Conservation (phyloP, 30 jellyfish, hydroid and myxozoan species). For the Nemopilema nomurai region DNA sequence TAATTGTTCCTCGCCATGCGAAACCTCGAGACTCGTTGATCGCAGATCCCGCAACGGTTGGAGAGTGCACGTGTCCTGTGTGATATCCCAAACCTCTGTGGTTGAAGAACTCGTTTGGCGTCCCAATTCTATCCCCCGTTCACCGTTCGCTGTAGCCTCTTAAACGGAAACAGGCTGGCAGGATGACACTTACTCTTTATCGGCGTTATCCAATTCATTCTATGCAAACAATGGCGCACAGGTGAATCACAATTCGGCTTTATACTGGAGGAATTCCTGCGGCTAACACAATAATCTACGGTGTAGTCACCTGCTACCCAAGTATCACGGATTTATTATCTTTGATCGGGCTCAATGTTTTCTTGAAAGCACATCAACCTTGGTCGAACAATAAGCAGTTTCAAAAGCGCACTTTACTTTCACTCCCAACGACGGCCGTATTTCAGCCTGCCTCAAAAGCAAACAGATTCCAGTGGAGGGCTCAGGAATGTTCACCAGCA, state of each 20-base stretch:
- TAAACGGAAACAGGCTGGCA: constrained; percentile 71
- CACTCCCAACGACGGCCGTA: constrained; percentile 34
- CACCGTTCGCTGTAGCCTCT: background rate
- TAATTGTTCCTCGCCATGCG: background rate
- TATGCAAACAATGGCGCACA: constrained; percentile 77
- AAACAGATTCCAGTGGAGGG: constrained; percentile 36
- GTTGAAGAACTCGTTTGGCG: background rate
- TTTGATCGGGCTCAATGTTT: constrained; percentile 60
- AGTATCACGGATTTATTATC: constrained; percentile 56
- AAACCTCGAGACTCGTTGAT: background rate
- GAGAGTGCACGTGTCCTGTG: no score
- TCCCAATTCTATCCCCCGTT: constrained; percentile 16
- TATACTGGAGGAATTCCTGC: constrained; percentile 69
- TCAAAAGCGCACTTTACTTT: constrained; percentile 43
- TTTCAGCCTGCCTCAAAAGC: constrained; percentile 12
- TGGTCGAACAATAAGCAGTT: constrained; percentile 29
- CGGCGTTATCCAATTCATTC: constrained; percentile 56
- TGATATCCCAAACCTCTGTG: background rate
- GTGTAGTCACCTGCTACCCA: constrained; percentile 91
- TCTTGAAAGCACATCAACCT: constrained; percentile 49
- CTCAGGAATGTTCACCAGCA: constrained; percentile 33
- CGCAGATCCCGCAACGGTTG: background rate
- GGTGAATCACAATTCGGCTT: constrained; percentile 82
- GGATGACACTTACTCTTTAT: constrained; percentile 74
- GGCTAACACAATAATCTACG: constrained; percentile 71